These are phyloP conservation scores for Myathropa florea DNA, from an alignment of 2,888 invertebrate species.

Conservation along the genomic window DNA sequence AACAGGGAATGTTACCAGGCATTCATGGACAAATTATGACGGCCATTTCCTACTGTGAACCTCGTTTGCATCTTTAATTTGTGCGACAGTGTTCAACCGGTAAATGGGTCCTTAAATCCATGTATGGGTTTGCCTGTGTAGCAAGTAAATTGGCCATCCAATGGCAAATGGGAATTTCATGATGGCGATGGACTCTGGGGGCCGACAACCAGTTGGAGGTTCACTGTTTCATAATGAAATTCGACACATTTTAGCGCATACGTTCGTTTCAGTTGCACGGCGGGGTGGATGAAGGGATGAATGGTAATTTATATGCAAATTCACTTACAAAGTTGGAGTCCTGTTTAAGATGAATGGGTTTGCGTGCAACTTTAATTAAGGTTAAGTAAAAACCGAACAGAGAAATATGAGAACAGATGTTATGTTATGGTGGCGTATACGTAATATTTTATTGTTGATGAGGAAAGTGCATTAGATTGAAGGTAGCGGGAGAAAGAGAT, in stretches of 20 bases:
- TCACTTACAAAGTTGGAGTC: not conserved
- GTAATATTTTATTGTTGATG: not conserved
- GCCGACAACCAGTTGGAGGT: not conserved
- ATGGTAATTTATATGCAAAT: constrained; percentile 10
- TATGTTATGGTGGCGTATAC: not conserved
- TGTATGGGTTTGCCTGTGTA: not conserved
- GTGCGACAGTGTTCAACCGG: not conserved
- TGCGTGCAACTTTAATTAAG: not conserved
- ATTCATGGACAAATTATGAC: not conserved
- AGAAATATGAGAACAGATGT: not conserved
- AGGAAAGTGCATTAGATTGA: no score
- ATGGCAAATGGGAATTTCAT: not conserved
- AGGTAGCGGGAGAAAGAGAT: no score
- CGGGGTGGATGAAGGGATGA: not conserved
- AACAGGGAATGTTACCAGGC: not conserved
- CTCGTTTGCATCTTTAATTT: not conserved
- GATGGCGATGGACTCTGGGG: not conserved
- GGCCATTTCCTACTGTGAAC: not conserved
- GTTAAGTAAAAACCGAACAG: not conserved
- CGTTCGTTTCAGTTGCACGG: not conserved
- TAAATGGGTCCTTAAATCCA: not conserved
- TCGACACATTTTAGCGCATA: not conserved
- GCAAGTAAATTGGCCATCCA: not conserved
- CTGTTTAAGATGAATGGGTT: not conserved
- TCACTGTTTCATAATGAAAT: not conserved